Evolutionary conservation across 1,140 invertebrate genomes (phyloP).

Genomic region (Apis florea): DNA sequence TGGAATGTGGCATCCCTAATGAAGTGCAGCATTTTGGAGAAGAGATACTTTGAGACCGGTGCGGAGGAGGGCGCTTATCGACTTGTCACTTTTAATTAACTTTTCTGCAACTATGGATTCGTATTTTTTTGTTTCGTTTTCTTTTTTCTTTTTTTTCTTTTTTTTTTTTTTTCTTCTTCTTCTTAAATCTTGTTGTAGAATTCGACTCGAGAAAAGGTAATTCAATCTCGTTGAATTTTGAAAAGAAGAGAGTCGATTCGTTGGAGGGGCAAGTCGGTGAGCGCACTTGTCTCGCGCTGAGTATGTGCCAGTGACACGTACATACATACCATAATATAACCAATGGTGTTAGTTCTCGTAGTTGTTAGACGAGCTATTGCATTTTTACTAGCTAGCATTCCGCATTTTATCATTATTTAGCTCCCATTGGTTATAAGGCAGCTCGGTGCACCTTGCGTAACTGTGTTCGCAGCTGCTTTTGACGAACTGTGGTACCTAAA

Average conservation of each 20-base stretch:
- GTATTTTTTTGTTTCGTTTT: constrained; percentile 1
- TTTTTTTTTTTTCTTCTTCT: neutral
- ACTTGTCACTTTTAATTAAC: neutral
- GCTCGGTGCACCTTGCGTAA: constrained; percentile 58
- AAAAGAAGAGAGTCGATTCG: too few relatives aligned
- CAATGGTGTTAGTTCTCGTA: constrained; percentile 77
- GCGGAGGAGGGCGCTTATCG: constrained; percentile 51
- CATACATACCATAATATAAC: constrained; percentile 72
- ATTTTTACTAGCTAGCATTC: constrained; percentile 79
- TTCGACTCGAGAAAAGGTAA: neutral
- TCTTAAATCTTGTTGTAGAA: too few relatives aligned
- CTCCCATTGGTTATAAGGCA: constrained; percentile 74
- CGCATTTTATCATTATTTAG: constrained; percentile 78
- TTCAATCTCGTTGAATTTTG: too few relatives aligned
- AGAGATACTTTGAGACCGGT: constrained; percentile 62
- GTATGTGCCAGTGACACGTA: constrained; percentile 74
- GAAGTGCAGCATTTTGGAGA: constrained; percentile 79
- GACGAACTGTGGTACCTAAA: constrained; percentile 26
- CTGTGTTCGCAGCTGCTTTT: constrained; percentile 53
- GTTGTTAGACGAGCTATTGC: constrained; percentile 79
- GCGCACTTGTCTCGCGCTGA: constrained; percentile 55
- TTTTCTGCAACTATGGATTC: neutral
- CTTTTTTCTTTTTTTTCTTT: neutral
- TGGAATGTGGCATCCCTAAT: constrained; percentile 80
- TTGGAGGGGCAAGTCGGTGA: neutral